These are phyloP conservation scores for Microcebus lehilahytsara DNA, from an alignment of 2,113 vertebrate genomes.

Conservation along the genomic window DNA sequence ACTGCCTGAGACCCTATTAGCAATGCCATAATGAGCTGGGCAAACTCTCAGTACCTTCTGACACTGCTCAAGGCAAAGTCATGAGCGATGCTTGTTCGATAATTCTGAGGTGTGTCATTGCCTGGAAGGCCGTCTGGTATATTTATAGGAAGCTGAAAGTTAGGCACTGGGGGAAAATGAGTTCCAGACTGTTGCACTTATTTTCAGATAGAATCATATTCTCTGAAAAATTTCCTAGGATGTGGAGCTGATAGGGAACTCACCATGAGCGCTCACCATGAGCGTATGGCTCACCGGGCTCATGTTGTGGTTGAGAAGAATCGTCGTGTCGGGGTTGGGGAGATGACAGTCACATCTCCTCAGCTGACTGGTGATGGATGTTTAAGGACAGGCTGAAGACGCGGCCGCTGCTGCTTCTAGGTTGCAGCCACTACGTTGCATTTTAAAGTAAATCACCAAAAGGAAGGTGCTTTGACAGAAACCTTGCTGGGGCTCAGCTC, in stretches of 20 bases:
- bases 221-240: constrained; percentile 69
- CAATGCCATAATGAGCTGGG: not conserved
- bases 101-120: constrained; percentile 28
- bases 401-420: not conserved
- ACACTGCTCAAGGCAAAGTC: not conserved
- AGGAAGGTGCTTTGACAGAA: constrained; percentile 30
- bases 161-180: constrained; percentile 64
- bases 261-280: constrained; percentile 32
- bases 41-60: constrained; percentile 3
- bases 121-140: constrained; percentile 53
- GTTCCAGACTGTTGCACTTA: constrained; percentile 69
- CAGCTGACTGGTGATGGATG: constrained; percentile 56
- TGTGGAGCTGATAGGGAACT: constrained; percentile 68
- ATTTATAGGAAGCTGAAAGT: constrained; percentile 69
- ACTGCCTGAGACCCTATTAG: constrained; percentile 9
- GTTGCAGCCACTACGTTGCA: constrained; percentile 22
- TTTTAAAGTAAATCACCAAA: constrained; percentile 64
- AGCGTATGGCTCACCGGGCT: constrained; percentile 67
- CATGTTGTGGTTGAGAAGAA: constrained; percentile 60
- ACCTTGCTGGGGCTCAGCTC: not conserved
- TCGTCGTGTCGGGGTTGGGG: not conserved
- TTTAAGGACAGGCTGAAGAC: constrained; percentile 50
- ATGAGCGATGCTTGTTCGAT: not conserved
- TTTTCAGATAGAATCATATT: constrained; percentile 72
- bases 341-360: constrained; percentile 51